Evolutionary conservation across 1,140 invertebrate species (phyloP).

Genomic region (Pogonognathellus flavescens): DNA sequence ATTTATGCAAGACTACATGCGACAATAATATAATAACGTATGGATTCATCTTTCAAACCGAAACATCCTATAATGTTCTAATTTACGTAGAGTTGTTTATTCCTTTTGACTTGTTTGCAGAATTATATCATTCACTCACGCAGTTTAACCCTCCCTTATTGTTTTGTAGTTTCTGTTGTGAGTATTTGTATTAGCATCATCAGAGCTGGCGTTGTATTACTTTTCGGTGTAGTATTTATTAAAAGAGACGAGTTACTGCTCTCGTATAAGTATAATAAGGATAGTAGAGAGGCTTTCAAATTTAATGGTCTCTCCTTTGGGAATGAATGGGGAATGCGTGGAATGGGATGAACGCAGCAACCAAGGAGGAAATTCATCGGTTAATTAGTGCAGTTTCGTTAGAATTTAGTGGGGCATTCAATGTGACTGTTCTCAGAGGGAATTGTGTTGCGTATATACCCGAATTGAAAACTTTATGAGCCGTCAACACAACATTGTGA

Average conservation of each 20-base stretch:
- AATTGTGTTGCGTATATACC: background rate
- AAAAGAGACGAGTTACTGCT: too few relatives aligned
- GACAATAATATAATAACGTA: background rate
- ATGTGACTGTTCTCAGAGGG: slow-evolving; percentile 3
- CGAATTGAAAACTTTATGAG: slow-evolving; percentile 37
- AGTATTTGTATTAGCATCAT: background rate
- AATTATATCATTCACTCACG: too few relatives aligned
- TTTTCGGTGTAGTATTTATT: too few relatives aligned
- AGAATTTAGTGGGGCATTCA: slow-evolving; percentile 42
- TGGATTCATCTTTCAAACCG: background rate
- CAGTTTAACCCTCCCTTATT: background rate
- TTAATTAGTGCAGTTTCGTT: slow-evolving; percentile 43
- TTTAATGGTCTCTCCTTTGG: slow-evolving; percentile 6
- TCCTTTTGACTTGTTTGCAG: too few relatives aligned
- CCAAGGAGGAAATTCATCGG: slow-evolving; percentile 27
- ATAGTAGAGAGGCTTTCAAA: slow-evolving; percentile 3
- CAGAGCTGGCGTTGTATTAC: background rate
- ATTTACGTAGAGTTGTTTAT: background rate
- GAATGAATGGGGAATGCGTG: slow-evolving; percentile 13
- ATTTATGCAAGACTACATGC: slow-evolving; percentile 11
- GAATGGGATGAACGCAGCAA: background rate
- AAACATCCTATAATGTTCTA: background rate
- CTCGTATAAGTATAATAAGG: background rate
- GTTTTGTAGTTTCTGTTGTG: slow-evolving; percentile 1
- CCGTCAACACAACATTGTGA: slow-evolving; percentile 43